Base-by-base conservation (phyloP, 2,113 vertebrate species). In the Cariama cristata region DNA sequence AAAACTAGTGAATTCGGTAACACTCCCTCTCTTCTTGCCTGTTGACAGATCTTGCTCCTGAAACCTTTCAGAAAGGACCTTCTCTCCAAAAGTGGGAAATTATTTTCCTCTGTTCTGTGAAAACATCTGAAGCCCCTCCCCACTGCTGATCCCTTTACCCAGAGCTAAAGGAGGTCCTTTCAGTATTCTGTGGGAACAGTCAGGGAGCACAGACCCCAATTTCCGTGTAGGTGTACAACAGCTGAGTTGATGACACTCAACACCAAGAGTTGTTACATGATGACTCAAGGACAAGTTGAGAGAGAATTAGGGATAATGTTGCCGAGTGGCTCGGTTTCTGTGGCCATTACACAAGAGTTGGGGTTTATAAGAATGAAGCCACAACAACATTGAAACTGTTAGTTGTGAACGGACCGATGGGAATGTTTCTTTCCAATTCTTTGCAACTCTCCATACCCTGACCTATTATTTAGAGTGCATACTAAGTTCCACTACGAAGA, bases 201-300 rank as follows among this genome's bases (percentile, higher is more conserved):
- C 33, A 12, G 86, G 53, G 62, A 67, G 56, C 28, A 0, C 8
- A 0, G 12, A 16, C 56, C 71, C 66, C 17, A 0, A 7, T 14
- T 50, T 33, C 53, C 16, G 0, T 4, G 33, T 30, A 10, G 87
- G 52, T 58, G 26, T 20, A 6, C 47, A 8, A 2, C 45, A 49
- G 52, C 60, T 27, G 60, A 56, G 55, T 8, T 47, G 67, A 28
- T n/a, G 44, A 19, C 68, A 8, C 40, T 85, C 55, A 5, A 10
- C 73, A 80, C 68, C 44, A 33, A 30, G 56, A 58, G 74, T 28
- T 35, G 45, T 53, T 53, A 4, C 1, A 19, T 55, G 56, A 47
- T 23, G 56, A n/a, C 55, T 84, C 56, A 55, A 27, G 74, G 56
- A 32, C 50, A 44, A 38, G 38, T 12, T 47, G 62, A 55, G 63